Evolutionary conservation across 2,888 invertebrate genomes (phyloP).

Genomic region (Sceliomorpha sp.): DNA sequence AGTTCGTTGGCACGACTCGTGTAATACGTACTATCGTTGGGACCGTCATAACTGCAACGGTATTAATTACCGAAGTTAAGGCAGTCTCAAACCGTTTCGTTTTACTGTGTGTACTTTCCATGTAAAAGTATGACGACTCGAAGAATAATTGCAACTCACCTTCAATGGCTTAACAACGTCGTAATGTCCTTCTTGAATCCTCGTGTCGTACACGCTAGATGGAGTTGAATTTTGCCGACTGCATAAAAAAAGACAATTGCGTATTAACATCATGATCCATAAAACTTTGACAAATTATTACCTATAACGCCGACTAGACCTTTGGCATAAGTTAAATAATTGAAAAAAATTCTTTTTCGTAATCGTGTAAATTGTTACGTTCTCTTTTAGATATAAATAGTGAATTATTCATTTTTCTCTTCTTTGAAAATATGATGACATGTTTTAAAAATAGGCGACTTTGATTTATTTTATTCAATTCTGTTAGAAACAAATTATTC

Average conservation of each 20-base stretch:
- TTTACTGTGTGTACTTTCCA: slow-evolving; percentile 21
- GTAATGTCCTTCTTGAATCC: slow-evolving; percentile 76
- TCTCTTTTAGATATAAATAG: too few relatives aligned
- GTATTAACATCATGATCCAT: slow-evolving; percentile 10
- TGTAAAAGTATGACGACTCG: slow-evolving; percentile 25
- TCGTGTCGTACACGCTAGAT: slow-evolving; percentile 69
- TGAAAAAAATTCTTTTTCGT: too few relatives aligned
- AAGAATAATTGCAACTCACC: slow-evolving; percentile 65
- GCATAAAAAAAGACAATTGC: slow-evolving; percentile 44
- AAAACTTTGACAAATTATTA: slow-evolving; percentile 28
- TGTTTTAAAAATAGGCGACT: too few relatives aligned
- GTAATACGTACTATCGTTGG: slow-evolving; percentile 3
- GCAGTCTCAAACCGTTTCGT: slow-evolving; percentile 32
- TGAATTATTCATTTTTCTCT: too few relatives aligned
- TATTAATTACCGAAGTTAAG: slow-evolving; percentile 30
- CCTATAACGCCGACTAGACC: too few relatives aligned
- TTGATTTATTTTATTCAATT: too few relatives aligned
- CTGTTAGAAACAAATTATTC: too few relatives aligned
- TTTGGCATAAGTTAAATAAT: too few relatives aligned
- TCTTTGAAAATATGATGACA: too few relatives aligned
- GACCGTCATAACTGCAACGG: slow-evolving; percentile 15
- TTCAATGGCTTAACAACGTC: slow-evolving; percentile 77
- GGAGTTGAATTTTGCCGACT: slow-evolving; percentile 70
- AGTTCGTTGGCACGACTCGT: too few relatives aligned
- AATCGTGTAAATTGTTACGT: too few relatives aligned